phyloP scores from a whole-genome alignment of 2,113 vertebrate genomes.

The Mormoops blainvillei region DNA sequence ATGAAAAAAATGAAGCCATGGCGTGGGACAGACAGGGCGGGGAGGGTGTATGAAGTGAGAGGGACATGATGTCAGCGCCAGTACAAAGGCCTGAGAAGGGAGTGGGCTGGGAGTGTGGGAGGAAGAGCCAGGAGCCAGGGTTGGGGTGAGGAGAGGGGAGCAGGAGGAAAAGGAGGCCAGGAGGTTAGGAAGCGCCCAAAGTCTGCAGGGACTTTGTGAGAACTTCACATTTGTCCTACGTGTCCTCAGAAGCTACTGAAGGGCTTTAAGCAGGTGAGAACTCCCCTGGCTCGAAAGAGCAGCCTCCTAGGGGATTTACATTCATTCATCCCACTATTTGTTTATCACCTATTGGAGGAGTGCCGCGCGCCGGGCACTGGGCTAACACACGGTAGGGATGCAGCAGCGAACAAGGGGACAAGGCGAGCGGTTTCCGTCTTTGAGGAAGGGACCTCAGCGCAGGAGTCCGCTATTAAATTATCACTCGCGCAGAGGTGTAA shows the following conservation, averaged over 20 bases:
- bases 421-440: neutral
- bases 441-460: rapidly evolving
- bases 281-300: neutral
- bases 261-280: neutral
- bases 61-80: neutral
- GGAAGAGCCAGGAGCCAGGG: neutral
- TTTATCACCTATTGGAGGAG: neutral
- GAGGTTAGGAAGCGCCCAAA: neutral
- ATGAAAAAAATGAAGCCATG: neutral
- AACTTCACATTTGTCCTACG: neutral
- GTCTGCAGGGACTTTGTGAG: neutral
- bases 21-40: neutral
- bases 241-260: neutral
- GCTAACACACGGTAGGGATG: neutral
- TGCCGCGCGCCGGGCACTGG: neutral
- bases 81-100: neutral
- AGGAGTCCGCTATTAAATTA: neutral
- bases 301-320: neutral
- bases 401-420: neutral
- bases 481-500: neutral
- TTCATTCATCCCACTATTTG: neutral
- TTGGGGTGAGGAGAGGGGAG: too few species aligned
- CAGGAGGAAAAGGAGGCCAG: neutral
- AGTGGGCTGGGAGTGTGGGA: neutral
- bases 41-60: neutral